Evolutionary conservation across 1,140 invertebrate species (phyloP).

Genomic region (Anagrus nilaparvatae): DNA sequence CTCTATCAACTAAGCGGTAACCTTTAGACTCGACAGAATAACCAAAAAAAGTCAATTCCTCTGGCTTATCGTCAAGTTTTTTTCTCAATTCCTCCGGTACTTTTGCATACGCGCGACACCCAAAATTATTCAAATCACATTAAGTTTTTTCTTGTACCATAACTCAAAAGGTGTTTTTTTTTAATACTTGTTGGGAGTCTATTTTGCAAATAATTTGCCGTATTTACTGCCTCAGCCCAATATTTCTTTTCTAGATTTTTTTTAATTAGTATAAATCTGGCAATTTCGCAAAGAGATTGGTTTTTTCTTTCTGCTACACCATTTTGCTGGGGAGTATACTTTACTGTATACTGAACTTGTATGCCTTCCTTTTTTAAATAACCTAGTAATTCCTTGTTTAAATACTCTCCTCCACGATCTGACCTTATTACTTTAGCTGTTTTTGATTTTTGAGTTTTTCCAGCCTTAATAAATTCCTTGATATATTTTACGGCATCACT

Average conservation of each 20-base stretch:
- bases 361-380: constrained; percentile 20
- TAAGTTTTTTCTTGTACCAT: constrained; percentile 10
- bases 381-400: constrained; percentile 12
- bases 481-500: constrained; percentile 10
- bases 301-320: constrained; percentile 13
- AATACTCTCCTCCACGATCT: constrained; percentile 23
- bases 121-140: constrained; percentile 18
- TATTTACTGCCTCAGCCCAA: constrained; percentile 37
- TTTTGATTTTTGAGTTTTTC: constrained; percentile 14
- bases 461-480: constrained; percentile 17
- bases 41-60: constrained; percentile 23
- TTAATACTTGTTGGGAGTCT: constrained; percentile 11
- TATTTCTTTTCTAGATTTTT: constrained; percentile 22
- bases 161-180: constrained; percentile 11
- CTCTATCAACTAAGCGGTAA: constrained; percentile 19
- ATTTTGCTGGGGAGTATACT: constrained; percentile 11
- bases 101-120: constrained; percentile 14
- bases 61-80: constrained; percentile 21
- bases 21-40: constrained; percentile 23
- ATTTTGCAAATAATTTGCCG: constrained; percentile 32
- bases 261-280: constrained; percentile 26
- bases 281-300: constrained; percentile 24
- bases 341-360: constrained; percentile 13
- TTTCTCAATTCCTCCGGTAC: constrained; percentile 18
- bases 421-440: constrained; percentile 21